Base-by-base conservation (phyloP, 1,140 invertebrate species). In the Lepidurus couesii region DNA sequence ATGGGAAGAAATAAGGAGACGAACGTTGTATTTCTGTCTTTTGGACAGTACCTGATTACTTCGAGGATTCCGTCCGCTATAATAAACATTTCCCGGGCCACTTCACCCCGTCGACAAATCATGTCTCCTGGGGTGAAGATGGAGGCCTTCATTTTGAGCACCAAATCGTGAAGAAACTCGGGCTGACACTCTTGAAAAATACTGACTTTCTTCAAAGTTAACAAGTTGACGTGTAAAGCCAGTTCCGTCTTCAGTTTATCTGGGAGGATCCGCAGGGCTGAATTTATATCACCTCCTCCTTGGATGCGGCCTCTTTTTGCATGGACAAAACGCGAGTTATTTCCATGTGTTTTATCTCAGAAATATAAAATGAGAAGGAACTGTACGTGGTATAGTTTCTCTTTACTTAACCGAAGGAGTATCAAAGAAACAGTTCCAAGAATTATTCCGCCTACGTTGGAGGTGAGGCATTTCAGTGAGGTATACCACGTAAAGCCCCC, bases 11-110 rank as follows among this genome's bases (percentile, higher is more conserved):
- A 44, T 24, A 7, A 16, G 34, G 43, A 42, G 24, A 75, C 5
- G 43, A 75, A 16, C n/a, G 13, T 75, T 42, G 13, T 16, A n/a
- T 75, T 75, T 75, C 43, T 44, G 11, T 21, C 16, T 42, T 44
- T 79, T 44, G 43, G 13, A 34, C 65, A 11, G 82, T 84, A 90
- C 90, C 89, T 90, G 81, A 95, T 92, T 13, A 98, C 96, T 87
- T 98, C 96, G 42, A 98, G 87, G 81, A 98, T 96, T 8, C 96
- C 96, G 85, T 98, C 96, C 10, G 96, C 96, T 82, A 98, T 98
- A 82, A 98, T 98, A 83, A 98, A 98, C 96, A 98, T 98, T 86
- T 98, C 96, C 81, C 96, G 86, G 0, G 96, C 96, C 13, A 97
- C 94, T 88, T 97, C 92, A 81, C 95, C 96, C 85, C 97, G 95